A percentile compares a stretch with the other conserved stretches of the same genome.
Evolutionary conservation across 2,888 invertebrate species (phyloP).

Genomic region (Papilio elwesi): DNA sequence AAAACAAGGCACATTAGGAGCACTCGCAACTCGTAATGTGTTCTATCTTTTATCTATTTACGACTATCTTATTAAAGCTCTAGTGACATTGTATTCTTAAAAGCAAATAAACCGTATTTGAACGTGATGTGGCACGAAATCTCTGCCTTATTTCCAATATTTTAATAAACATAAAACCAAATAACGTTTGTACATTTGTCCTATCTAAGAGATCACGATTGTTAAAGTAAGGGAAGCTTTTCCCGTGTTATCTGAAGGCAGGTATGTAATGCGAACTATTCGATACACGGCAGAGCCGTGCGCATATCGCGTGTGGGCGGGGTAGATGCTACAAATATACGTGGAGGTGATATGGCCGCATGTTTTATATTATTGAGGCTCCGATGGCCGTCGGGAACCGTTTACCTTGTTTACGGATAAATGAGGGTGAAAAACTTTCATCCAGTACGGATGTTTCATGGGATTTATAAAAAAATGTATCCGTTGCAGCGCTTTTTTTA

Average conservation of each 20-base stretch:
- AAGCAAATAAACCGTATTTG: background rate
- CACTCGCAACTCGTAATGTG: too few species aligned
- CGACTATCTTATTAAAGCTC: too few species aligned
- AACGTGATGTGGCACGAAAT: conserved; percentile 8
- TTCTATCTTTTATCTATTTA: too few species aligned
- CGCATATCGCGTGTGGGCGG: conserved; percentile 54
- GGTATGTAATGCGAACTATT: conserved; percentile 44
- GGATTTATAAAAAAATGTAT: conserved; percentile 34
- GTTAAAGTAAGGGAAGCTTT: conserved; percentile 40
- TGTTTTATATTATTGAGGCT: conserved; percentile 81
- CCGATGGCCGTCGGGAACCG: conserved; percentile 57
- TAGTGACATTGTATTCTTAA: background rate
- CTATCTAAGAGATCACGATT: conserved; percentile 32
- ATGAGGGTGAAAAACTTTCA: conserved; percentile 55
- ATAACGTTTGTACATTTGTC: conserved; percentile 26
- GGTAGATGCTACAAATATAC: conserved; percentile 63
- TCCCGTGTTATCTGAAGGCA: conserved; percentile 43
- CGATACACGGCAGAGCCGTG: conserved; percentile 47
- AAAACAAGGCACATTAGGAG: too few species aligned
- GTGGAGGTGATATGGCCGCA: conserved; percentile 65
- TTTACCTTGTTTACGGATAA: conserved; percentile 74
- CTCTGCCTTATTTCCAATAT: conserved; percentile 29
- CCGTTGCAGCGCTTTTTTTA: background rate
- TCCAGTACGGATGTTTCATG: conserved; percentile 41
- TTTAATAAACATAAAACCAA: conserved; percentile 36